Percentiles rank a stretch among this genome's conserved stretches.
These are phyloP conservation scores for Tachina fera DNA, from an alignment of 2,888 invertebrate genomes.

Conservation along the genomic window DNA sequence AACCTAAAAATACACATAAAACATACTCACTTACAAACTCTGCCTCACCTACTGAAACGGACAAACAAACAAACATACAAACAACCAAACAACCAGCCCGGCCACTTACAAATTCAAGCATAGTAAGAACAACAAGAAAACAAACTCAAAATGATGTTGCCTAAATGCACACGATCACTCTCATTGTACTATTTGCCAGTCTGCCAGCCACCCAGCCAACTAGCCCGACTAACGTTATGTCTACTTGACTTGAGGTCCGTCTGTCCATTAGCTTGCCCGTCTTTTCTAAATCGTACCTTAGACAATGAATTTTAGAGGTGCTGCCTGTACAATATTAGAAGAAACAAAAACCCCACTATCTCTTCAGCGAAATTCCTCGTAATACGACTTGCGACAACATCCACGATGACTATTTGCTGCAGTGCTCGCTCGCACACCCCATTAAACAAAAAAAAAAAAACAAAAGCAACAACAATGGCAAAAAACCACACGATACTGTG, in stretches of 20 bases:
- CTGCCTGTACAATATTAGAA: conserved; percentile 62
- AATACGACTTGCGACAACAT: conserved; percentile 58
- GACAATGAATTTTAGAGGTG: conserved; percentile 68
- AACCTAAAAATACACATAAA: conserved; percentile 73
- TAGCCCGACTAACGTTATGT: conserved; percentile 15
- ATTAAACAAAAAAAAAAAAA: conserved; percentile 56
- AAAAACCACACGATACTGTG: conserved; percentile 68
- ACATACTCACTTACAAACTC: conserved; percentile 72
- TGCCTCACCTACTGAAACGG: conserved; percentile 69
- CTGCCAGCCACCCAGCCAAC: conserved; percentile 30
- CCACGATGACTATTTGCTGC: conserved; percentile 49
- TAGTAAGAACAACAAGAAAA: conserved; percentile 39
- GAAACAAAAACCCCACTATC: conserved; percentile 59
- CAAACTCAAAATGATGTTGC: conserved; percentile 62
- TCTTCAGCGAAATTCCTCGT: conserved; percentile 59
- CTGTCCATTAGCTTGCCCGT: conserved; percentile 25
- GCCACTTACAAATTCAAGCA: conserved; percentile 50
- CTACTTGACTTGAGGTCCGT: conserved; percentile 19
- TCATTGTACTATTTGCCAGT: conserved; percentile 48
- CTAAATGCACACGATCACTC: conserved; percentile 69
- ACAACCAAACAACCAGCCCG: conserved; percentile 38
- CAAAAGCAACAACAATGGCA: conserved; percentile 56
- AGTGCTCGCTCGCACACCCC: conserved; percentile 62
- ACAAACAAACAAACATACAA: conserved; percentile 26
- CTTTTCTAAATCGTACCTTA: conserved; percentile 63